Percentiles rank a stretch among this genome's conserved stretches.
Conservation (phyloP, 2,797 vertebrate genomes). For the Characodon lateralis region DNA sequence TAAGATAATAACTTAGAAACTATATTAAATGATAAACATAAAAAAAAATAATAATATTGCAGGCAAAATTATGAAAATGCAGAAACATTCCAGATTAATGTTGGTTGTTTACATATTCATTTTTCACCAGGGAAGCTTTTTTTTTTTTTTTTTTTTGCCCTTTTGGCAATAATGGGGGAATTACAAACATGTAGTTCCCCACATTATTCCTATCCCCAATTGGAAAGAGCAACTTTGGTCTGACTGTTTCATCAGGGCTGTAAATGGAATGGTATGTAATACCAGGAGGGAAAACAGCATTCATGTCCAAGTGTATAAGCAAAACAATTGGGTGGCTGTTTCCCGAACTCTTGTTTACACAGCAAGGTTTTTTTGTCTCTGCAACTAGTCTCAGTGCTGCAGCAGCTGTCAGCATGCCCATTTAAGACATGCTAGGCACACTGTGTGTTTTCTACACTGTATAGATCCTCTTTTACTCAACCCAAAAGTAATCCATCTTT, state of each 20-base stretch:
- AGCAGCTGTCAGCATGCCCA: conserved; percentile 66
- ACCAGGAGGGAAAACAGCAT: conserved; percentile 74
- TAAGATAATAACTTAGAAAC: neutral
- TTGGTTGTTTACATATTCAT: neutral
- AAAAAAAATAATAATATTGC: neutral
- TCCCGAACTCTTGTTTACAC: conserved; percentile 74
- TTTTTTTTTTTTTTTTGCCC: conserved; percentile 4
- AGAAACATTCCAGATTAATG: neutral
- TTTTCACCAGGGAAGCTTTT: conserved; percentile 8
- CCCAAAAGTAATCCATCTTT: conserved; percentile 29
- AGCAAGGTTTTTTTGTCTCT: conserved; percentile 48
- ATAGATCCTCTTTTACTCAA: neutral
- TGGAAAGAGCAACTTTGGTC: conserved; percentile 58
- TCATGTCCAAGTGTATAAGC: conserved; percentile 77
- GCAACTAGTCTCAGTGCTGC: conserved; percentile 35
- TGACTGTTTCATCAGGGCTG: conserved; percentile 66
- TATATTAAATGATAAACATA: neutral
- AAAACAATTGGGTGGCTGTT: conserved; percentile 79
- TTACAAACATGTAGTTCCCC: conserved; percentile 25
- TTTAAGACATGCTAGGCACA: conserved; percentile 68
- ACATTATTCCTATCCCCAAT: conserved; percentile 70
- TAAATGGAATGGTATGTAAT: conserved; percentile 94
- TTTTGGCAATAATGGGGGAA: conserved; percentile 12
- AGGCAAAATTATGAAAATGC: neutral
- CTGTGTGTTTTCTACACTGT: neutral